Evolutionary conservation across 2,888 invertebrate species (phyloP), one percentile per base, ranked within the genome.

Genomic region (Drosophila meridiana): DNA sequence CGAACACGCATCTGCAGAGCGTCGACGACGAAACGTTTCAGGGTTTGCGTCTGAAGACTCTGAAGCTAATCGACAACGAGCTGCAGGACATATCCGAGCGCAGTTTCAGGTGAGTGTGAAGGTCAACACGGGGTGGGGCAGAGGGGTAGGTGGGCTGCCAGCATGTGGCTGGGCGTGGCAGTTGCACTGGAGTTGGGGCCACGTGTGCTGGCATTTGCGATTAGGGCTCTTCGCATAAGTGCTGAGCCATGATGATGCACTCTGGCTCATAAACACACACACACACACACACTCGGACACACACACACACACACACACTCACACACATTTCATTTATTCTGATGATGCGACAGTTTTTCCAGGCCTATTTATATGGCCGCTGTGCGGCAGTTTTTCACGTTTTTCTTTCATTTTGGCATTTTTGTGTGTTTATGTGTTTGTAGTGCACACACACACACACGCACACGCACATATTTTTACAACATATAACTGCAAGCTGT

Each of bases 11-110:
- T 89, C 94, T 97, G 91, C 96, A 96, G 93, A 95, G 96, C 82
- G 94, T 97, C 89, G 96, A 97, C 87, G 96, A 96, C 90, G 97
- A 97, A 92, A 96, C 96, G 73, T 94, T 97, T 90, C 96, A 96
- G 79, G 96, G 96, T 78, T 94, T 96, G 87, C 95, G 95, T 90
- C 94, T 97, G 80, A 97, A 97, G 93, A 96, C 97, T 69, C 94
- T 97, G 80, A 96, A 97, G 89, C 94, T 97, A 92, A 96, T 97
- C 94, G 97, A 96, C 94, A 97, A 97, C 94, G 95, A 95, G 93
- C 94, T 97, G 89, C 95, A 96, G 93, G 95, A 95, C 93, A 96
- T 97, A 92, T 96, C 96, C 77, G 95, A 96, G 79, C 95, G 96
- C 92, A 96, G 97, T 86, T 96, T 97, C 92, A 95, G 96, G 97